Percentiles rank a stretch among this genome's conserved stretches.
Conservation (phyloP, 2,113 vertebrate genomes). For the Chloropsis cyanopogon region DNA sequence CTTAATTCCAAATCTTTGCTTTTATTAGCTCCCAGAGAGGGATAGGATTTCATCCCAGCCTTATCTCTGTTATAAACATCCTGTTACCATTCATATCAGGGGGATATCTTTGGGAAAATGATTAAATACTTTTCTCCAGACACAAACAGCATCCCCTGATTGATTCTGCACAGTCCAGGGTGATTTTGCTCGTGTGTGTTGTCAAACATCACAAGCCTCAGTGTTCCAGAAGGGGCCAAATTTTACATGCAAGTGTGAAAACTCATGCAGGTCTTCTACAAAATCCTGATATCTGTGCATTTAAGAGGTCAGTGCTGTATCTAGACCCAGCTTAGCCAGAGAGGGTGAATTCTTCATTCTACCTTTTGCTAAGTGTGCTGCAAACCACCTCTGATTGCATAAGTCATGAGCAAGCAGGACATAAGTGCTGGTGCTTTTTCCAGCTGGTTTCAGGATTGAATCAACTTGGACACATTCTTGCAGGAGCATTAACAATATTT, state of each 20-base stretch:
- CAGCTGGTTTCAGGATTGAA: background rate
- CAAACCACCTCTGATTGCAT: background rate
- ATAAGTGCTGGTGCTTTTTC: background rate
- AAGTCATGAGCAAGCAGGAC: background rate
- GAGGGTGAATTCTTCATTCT: background rate
- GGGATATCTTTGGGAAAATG: constrained; percentile 71
- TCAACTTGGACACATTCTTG: background rate
- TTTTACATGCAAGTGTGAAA: background rate
- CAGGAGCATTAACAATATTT: background rate
- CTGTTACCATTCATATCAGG: constrained; percentile 75
- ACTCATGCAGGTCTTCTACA: fast-evolving
- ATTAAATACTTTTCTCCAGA: constrained; percentile 67
- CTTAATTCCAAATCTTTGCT: constrained; percentile 78
- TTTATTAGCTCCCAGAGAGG: constrained; percentile 77
- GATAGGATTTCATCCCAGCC: constrained; percentile 71
- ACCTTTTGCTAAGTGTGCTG: background rate
- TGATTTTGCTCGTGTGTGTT: background rate
- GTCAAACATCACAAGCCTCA: background rate
- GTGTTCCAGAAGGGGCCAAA: background rate
- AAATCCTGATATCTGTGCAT: background rate
- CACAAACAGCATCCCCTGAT: background rate
- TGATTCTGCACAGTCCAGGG: background rate
- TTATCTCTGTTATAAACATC: constrained; percentile 83
- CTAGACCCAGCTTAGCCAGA: background rate
- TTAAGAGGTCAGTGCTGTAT: background rate